Percentiles rank a stretch among this genome's conserved stretches.
Conservation (phyloP, 1,140 invertebrate genomes). For the Zaprionus gabonicus region DNA sequence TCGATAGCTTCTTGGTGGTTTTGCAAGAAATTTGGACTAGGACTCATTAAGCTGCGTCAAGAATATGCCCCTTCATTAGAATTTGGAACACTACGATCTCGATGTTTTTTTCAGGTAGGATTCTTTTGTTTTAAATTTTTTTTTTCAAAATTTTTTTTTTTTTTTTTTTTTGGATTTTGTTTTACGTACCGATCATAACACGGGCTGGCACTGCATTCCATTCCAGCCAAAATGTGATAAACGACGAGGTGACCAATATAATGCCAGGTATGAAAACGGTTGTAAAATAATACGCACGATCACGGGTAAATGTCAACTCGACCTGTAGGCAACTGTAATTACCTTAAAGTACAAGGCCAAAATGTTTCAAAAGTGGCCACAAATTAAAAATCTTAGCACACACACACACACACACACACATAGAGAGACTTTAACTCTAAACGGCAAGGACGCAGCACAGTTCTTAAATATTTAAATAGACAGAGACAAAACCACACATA, state of each 20-base stretch:
- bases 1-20: slow-evolving; percentile 39
- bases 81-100: slow-evolving; percentile 57
- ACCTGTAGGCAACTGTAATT: slow-evolving; percentile 97
- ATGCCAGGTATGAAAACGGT: slow-evolving; percentile 98
- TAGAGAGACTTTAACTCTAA: slow-evolving; percentile 6
- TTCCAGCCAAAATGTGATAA: slow-evolving; percentile 95
- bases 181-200: slow-evolving; percentile 94
- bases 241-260: slow-evolving; percentile 97
- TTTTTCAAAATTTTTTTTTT: slow-evolving; percentile 20
- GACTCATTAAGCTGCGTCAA: slow-evolving; percentile 45
- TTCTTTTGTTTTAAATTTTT: slow-evolving; percentile 1
- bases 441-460: slow-evolving; percentile 29
- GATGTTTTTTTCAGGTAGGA: slow-evolving; percentile 2
- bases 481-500: slow-evolving; percentile 37
- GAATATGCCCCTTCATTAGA: slow-evolving; percentile 23
- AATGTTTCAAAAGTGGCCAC: slow-evolving; percentile 51
- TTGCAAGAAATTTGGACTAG: slow-evolving; percentile 47
- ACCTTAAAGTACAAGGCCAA: slow-evolving; percentile 87
- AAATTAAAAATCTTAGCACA: slow-evolving; percentile 54
- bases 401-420: slow-evolving; percentile 46
- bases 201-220: slow-evolving; percentile 97
- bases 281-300: slow-evolving; percentile 97
- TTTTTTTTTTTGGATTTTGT: slow-evolving; percentile 33
- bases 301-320: slow-evolving; percentile 95
- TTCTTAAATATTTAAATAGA: slow-evolving; percentile 25